Base-by-base conservation (phyloP, 2,888 invertebrate genomes). In the Sarcophaga rosellei region DNA sequence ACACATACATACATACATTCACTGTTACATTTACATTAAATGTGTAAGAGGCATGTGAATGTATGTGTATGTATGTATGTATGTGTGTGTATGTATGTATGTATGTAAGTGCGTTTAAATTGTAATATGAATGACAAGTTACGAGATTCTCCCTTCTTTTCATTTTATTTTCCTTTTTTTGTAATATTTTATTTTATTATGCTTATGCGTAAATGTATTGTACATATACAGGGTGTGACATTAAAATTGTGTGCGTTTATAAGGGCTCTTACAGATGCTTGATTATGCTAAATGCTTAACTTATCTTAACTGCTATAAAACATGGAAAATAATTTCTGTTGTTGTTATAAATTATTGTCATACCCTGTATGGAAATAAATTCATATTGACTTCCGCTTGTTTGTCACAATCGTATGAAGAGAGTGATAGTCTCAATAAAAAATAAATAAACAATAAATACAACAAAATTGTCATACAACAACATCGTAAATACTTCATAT, bases 301-400 rank as follows among this genome's bases (percentile, higher is more conserved):
- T 35, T 8, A 35, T 35, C 10, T 35, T 2, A 35, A 35, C 35
- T 0, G 10, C 8, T 2, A 10, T 35, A 10, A 10, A 35, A 2
- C 8, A 35, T 35, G 2, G 35, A 35, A 35, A 35, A 1, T 35
- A 35, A 6, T 35, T 35, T 35, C 8, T 35, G 2, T 35, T 35
- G 35, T 35, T 35, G 10, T 35, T 35, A 35, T 35, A 35, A 10
- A 62, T 66, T 44, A 45, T 66, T 66, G 45, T 66, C 20, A 44
- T 15, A 57, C 57, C 15, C 15, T 57, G n/a, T n/a, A 57, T 57
- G 15, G 57, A 17, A 57, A 57, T 17, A 57, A 17, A 73, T 61
- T 17, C 44, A 61, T 77, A 59, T 68, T 77, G 65, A 72, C 57
- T 77, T 77, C 57, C 57, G 68, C 47, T 80, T 72, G 66, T 80